phyloP scores from a whole-genome alignment of 2,888 invertebrate genomes.

The Cantharis flavilabris region DNA sequence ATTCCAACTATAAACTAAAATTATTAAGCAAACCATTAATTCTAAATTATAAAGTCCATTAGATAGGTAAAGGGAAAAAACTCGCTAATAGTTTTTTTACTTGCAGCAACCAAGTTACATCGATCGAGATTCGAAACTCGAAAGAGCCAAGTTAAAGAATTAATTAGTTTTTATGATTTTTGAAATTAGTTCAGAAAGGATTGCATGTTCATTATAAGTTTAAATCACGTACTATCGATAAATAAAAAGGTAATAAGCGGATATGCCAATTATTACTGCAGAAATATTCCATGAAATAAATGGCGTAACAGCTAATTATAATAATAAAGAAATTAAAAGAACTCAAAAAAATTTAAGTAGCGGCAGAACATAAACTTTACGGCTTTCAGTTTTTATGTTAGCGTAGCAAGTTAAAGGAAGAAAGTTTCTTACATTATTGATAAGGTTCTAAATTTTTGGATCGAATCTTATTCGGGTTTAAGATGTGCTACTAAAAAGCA shows the following conservation, averaged over 20 bases:
- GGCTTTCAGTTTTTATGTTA: constrained; percentile 5
- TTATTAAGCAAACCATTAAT: background rate
- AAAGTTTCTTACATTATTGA: constrained; percentile 15
- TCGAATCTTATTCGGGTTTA: constrained; percentile 8
- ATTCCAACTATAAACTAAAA: background rate
- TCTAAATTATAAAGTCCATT: background rate
- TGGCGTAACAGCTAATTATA: background rate
- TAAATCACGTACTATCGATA: background rate
- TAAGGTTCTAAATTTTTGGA: constrained; percentile 9
- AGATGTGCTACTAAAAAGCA: background rate
- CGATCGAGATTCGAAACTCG: no score
- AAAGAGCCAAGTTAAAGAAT: background rate
- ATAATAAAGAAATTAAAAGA: background rate
- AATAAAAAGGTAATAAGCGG: background rate
- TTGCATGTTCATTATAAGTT: background rate
- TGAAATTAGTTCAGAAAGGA: background rate
- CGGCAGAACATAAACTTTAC: background rate
- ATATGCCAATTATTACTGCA: background rate
- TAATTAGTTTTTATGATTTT: background rate
- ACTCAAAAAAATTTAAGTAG: background rate
- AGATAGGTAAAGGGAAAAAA: background rate
- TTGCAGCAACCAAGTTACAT: background rate
- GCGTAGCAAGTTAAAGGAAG: background rate
- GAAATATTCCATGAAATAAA: background rate
- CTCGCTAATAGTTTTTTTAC: background rate